A percentile compares a stretch with the other conserved stretches of the same genome.
Evolutionary conservation across 1,140 invertebrate genomes (phyloP).

Genomic region (Pollicipes pollicipes): DNA sequence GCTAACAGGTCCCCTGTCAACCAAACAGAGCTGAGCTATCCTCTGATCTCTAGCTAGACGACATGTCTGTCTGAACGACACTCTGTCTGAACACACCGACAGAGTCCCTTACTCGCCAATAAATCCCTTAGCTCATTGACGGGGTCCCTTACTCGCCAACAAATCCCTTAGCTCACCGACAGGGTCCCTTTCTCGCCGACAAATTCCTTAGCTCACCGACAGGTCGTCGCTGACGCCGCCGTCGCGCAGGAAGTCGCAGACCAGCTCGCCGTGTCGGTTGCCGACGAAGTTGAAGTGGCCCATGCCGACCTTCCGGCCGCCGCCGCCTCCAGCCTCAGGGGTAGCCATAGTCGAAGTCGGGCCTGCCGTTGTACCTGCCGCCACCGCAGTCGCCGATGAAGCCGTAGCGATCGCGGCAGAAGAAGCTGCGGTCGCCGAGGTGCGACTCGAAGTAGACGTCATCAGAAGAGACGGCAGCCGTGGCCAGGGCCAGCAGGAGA

Average conservation of each 20-base stretch:
- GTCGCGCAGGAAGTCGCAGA: not conserved
- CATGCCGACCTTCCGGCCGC: not conserved
- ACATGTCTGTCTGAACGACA: too few species aligned
- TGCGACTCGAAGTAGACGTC: not conserved
- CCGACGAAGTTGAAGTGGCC: not conserved
- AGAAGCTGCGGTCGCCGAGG: not conserved
- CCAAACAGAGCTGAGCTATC: too few species aligned
- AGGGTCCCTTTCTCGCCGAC: too few species aligned
- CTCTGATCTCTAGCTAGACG: too few species aligned
- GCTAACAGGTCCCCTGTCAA: too few species aligned
- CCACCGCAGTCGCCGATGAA: not conserved
- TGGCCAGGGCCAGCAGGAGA: not conserved
- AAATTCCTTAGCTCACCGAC: not conserved
- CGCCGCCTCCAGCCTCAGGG: too few species aligned
- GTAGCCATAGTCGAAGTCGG: not conserved
- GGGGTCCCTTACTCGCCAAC: too few species aligned
- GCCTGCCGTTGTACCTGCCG: not conserved
- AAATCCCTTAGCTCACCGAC: too few species aligned
- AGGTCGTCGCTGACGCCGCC: not conserved
- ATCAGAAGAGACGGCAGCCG: too few species aligned
- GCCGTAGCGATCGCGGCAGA: not conserved
- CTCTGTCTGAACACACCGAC: too few species aligned
- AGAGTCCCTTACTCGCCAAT: too few species aligned
- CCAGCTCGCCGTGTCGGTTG: not conserved
- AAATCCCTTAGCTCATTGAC: too few species aligned